Evolutionary conservation across 2,888 invertebrate genomes (phyloP).

Genomic region (Leucoptera coffeella): DNA sequence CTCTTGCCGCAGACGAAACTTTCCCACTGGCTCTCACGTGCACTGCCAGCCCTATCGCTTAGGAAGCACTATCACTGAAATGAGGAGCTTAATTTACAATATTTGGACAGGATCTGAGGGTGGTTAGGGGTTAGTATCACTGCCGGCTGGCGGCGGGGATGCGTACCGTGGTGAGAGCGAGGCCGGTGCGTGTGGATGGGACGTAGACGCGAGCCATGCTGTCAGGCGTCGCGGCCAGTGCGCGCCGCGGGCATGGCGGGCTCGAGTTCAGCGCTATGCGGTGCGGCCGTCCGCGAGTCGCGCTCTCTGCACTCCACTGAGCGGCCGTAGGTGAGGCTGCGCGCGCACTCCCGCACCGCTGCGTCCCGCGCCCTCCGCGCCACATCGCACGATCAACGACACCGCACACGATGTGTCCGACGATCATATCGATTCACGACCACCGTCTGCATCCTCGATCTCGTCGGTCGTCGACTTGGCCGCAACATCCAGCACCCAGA

Average conservation of each 20-base stretch:
- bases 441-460: no score
- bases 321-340: constrained; percentile 34
- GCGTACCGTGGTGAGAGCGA: constrained; percentile 53
- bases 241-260: constrained; percentile 53
- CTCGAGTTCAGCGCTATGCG: constrained; percentile 48
- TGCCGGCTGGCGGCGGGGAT: no score
- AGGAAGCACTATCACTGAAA: constrained; percentile 35
- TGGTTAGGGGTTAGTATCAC: no score
- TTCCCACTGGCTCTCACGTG: no score
- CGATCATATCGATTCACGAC: no score
- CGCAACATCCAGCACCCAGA: no score
- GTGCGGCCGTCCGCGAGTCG: constrained; percentile 51
- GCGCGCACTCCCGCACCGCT: constrained; percentile 9
- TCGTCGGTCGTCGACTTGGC: no score
- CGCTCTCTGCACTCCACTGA: constrained; percentile 50
- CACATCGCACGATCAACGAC: constrained; percentile 14
- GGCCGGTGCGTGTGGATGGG: constrained; percentile 47
- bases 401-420: no score
- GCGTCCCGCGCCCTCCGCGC: constrained; percentile 8
- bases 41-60: constrained; percentile 8
- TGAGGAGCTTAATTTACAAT: no score
- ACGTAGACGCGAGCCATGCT: constrained; percentile 50
- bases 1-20: no score
- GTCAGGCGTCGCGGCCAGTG: constrained; percentile 50
- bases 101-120: no score